Evolutionary conservation across 2,888 invertebrate species (phyloP), one percentile per base, ranked within the genome.

Genomic region (Escarpia spicata): DNA sequence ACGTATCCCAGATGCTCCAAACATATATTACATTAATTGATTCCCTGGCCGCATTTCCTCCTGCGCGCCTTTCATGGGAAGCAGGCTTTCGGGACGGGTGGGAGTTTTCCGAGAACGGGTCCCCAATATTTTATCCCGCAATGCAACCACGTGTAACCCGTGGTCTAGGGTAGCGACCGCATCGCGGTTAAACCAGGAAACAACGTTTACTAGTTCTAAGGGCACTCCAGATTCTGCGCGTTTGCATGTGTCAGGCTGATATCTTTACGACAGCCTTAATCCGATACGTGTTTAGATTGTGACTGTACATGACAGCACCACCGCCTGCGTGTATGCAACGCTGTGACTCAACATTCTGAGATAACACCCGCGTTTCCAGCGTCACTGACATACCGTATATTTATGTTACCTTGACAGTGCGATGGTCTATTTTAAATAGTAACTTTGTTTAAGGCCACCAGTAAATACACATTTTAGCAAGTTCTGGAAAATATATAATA

Each of bases 271-370:
- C 75, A 75, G 19, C 75, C 75, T 19, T 75, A 75, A 75, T 75
- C 75, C 75, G 75, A 75, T 52, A 12, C 75, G 75, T 75, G 75
- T 75, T 75, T 75, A 75, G 75, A 75, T 75, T 75, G 75, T 75
- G 75, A 75, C 26, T 75, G 19, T 26, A 26, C 75, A n/a, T 75
- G 6, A n/a, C n/a, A n/a, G 3, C 2, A 2, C 19, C 75, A 26
- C 75, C 75, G 75, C 26, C 75, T 75, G 3, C n/a, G 75, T 75
- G 26, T 75, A 26, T n/a, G 19, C 19, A n/a, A n/a, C 19, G 19
- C 75, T 26, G 3, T 75, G 75, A 75, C 75, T 75, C 75, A 75
- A 75, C 75, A 26, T 6, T 75, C 75, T n/a, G 26, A 19, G 19
- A 75, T 75, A n/a, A 75, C 75, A 75, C 19, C 75, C 75, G 75